These are phyloP conservation scores for Drosophila merina DNA, from an alignment of 2,888 invertebrate genomes.

Conservation along the genomic window DNA sequence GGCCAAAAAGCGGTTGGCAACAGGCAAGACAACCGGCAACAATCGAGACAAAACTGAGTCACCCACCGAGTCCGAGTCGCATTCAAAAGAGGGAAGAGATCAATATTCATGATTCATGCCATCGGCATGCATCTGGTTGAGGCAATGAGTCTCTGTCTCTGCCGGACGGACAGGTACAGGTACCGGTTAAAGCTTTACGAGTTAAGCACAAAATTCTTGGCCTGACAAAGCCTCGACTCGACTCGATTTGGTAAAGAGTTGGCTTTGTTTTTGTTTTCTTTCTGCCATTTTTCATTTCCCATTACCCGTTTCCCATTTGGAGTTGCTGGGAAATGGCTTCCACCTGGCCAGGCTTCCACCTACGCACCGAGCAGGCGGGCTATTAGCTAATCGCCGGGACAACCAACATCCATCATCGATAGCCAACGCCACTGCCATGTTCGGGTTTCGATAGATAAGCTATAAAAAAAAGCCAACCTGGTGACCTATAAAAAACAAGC, in stretches of 20 bases:
- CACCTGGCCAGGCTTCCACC: slow-evolving; percentile 15
- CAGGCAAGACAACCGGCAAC: slow-evolving; percentile 25
- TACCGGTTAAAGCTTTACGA: slow-evolving; percentile 16
- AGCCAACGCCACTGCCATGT: slow-evolving; percentile 5
- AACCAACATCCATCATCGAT: slow-evolving; percentile 62
- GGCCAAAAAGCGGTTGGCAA: slow-evolving; percentile 46
- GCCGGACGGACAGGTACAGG: background rate
- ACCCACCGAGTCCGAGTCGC: slow-evolving; percentile 16
- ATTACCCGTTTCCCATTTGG: slow-evolving; percentile 18
- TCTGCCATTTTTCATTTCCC: background rate
- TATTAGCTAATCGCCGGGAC: slow-evolving; percentile 57
- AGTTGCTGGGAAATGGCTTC: slow-evolving; percentile 2
- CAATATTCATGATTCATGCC: slow-evolving; percentile 71
- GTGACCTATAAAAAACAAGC: background rate
- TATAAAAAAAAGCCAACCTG: slow-evolving; percentile 5
- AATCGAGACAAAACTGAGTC: slow-evolving; percentile 27
- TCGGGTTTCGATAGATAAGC: slow-evolving; percentile 23
- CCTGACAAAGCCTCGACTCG: slow-evolving; percentile 22
- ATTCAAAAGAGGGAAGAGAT: slow-evolving; percentile 45
- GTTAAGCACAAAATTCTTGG: slow-evolving; percentile 26
- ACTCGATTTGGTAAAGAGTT: background rate
- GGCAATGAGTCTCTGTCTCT: slow-evolving; percentile 6
- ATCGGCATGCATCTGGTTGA: slow-evolving; percentile 58
- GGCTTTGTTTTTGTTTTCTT: slow-evolving; percentile 5
- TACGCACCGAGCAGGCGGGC: background rate